phyloP scores from a whole-genome alignment of 2,888 invertebrate genomes.

The Liodrosophila aerea region DNA sequence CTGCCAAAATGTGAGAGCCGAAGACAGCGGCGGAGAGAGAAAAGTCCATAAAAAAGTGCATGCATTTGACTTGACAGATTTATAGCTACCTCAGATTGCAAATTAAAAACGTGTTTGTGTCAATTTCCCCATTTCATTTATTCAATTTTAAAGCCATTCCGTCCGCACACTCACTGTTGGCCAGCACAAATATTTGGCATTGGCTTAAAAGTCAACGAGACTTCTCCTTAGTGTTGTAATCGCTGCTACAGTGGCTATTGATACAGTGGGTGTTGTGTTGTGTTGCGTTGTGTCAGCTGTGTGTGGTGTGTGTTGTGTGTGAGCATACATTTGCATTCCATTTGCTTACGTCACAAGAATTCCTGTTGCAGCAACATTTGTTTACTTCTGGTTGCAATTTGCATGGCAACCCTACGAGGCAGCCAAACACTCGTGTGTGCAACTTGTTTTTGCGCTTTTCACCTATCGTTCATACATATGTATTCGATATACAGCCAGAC shows the following conservation, averaged over 20 bases:
- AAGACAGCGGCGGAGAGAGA: conserved; percentile 47
- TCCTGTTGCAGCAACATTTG: conserved; percentile 42
- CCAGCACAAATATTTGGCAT: too few relatives aligned
- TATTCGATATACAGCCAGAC: too few relatives aligned
- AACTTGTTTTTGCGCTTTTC: too few relatives aligned
- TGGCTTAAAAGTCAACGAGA: conserved; percentile 43
- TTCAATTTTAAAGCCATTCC: conserved; percentile 18
- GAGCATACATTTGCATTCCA: conserved; percentile 64
- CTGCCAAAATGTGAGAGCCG: conserved; percentile 32
- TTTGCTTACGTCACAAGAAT: conserved; percentile 30
- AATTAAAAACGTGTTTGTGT: conserved; percentile 58
- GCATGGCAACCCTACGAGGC: conserved; percentile 34
- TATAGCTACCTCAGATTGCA: conserved; percentile 44
- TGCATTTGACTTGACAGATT: conserved; percentile 52
- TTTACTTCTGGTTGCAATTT: conserved; percentile 46
- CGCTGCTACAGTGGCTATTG: conserved; percentile 1
- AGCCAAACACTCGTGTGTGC: background rate
- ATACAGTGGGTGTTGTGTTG: background rate
- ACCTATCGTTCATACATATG: too few relatives aligned
- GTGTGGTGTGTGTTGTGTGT: conserved; percentile 25
- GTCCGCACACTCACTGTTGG: conserved; percentile 2
- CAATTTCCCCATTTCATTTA: conserved; percentile 38
- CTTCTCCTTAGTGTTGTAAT: conserved; percentile 34
- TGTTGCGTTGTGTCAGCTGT: background rate
- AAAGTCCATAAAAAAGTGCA: conserved; percentile 43